Conservation (phyloP, 2,888 invertebrate species). For the Napeogenes sylphis region DNA sequence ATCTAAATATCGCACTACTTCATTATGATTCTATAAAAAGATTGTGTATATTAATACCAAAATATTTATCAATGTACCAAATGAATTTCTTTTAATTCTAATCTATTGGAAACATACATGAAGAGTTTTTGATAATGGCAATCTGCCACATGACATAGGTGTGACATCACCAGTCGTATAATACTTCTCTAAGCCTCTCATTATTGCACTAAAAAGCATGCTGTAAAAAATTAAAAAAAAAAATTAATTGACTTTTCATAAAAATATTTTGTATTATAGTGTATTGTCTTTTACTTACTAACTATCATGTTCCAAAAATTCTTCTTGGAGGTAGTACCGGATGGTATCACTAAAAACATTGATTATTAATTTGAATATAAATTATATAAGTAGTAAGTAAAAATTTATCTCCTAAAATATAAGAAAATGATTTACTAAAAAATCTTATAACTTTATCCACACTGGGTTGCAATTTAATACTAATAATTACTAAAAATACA, state of each 20-base stretch:
- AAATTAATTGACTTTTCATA: conserved; percentile 17
- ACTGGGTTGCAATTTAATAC: too few species aligned
- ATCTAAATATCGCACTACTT: conserved; percentile 80
- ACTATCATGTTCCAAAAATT: conserved; percentile 86
- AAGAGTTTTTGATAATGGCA: conserved; percentile 56
- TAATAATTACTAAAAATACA: too few species aligned
- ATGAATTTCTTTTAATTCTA: background rate
- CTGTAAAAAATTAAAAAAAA: conserved; percentile 50
- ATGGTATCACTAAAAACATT: conserved; percentile 78
- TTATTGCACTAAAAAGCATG: conserved; percentile 79
- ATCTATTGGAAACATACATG: conserved; percentile 49
- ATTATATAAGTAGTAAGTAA: too few species aligned
- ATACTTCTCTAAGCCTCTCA: conserved; percentile 80
- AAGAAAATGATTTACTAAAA: too few species aligned
- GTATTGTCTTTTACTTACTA: conserved; percentile 80
- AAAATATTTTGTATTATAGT: conserved; percentile 1
- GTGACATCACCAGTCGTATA: conserved; percentile 79
- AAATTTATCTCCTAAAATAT: too few species aligned
- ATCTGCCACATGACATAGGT: conserved; percentile 68
- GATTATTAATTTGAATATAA: conserved; percentile 3
- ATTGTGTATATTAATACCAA: background rate
- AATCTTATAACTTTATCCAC: too few species aligned
- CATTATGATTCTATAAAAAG: conserved; percentile 62
- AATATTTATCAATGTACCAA: background rate
- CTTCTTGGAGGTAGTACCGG: conserved; percentile 80